Base-by-base conservation (phyloP, 2,113 vertebrate genomes). In the Seriola aureovittata region DNA sequence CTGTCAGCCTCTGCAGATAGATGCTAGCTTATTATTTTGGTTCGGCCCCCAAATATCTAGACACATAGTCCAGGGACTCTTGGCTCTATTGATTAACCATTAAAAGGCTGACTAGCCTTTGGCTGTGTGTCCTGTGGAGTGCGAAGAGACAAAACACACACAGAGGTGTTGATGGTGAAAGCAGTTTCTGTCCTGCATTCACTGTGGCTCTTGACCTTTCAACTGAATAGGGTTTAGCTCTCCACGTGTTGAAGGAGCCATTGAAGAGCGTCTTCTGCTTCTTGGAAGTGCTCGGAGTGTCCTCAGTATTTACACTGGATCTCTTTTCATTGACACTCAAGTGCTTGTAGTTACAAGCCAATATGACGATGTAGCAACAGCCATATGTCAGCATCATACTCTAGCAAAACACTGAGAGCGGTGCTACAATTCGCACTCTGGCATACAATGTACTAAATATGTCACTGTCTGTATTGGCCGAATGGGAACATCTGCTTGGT, bases 61-160 rank as follows among this genome's bases (percentile, higher is more conserved):
- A 87, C 89, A 70, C 54, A 77, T 34, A 82, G 86, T 85, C 70
- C 44, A 71, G 79, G 80, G 88, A 89, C 80, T 88, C 75, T 74
- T 85, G 82, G 68, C 77, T 67, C 59, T 91, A 93, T 96, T 92
- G 93, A 94, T 95, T 90, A 91, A 89, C 91, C 88, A 94, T 94
- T 94, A 92, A 91, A 92, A 78, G 80, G 76, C 87, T 81, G 81
- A 73, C 21, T 68, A 59, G 73, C 82, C 87, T 90, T 84, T 87
- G 87, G 85, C 84, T 86, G 68, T 82, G 55, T 77, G 82, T 85
- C 79, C 70, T 83, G 58, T 70, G 62, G 59, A 78, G 71, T 80
- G 63, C 71, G 78, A 88, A 87, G 71, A 82, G 71, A 71, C 52
- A 80, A 82, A 81, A 93, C 62, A 59, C 85, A 84, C 75, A 68